phyloP scores from a whole-genome alignment of 2,113 vertebrate species.

The Ondatra zibethicus region DNA sequence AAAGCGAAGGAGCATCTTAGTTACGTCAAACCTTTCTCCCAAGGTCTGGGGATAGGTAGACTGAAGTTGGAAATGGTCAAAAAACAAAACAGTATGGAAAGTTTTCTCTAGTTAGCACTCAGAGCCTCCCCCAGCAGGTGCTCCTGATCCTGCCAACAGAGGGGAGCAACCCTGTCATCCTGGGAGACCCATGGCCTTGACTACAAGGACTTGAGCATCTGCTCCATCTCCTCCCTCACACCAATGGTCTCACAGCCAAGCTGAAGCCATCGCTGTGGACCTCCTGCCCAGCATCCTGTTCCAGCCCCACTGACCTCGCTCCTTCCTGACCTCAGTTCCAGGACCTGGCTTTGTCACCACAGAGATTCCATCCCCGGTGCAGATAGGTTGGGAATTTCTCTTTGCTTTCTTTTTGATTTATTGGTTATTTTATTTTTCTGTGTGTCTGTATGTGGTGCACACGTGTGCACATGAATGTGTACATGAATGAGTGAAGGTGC shows the following conservation, averaged over 20 bases:
- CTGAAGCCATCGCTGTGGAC: accelerated
- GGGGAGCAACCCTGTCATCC: background rate
- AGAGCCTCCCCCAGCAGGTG: too few relatives aligned
- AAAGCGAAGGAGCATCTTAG: background rate
- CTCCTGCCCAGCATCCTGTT: background rate
- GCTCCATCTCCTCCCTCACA: too few relatives aligned
- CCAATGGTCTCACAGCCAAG: background rate
- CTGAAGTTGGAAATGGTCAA: background rate
- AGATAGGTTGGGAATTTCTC: background rate
- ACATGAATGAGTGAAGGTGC: background rate
- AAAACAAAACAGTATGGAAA: background rate
- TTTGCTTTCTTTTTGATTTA: background rate
- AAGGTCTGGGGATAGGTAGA: background rate
- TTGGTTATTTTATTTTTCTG: background rate
- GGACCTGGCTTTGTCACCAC: background rate
- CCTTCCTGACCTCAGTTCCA: background rate
- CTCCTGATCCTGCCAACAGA: background rate
- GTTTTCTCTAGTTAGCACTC: background rate
- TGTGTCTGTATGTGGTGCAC: background rate
- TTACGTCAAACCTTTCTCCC: background rate
- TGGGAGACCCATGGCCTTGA: background rate
- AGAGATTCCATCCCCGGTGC: background rate
- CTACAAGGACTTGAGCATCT: background rate
- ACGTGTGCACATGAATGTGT: accelerated
- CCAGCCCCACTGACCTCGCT: background rate